Percentiles rank a stretch among this genome's conserved stretches.
Evolutionary conservation across 2,888 invertebrate species (phyloP).

Genomic region (Drosophila subsilvestris): DNA sequence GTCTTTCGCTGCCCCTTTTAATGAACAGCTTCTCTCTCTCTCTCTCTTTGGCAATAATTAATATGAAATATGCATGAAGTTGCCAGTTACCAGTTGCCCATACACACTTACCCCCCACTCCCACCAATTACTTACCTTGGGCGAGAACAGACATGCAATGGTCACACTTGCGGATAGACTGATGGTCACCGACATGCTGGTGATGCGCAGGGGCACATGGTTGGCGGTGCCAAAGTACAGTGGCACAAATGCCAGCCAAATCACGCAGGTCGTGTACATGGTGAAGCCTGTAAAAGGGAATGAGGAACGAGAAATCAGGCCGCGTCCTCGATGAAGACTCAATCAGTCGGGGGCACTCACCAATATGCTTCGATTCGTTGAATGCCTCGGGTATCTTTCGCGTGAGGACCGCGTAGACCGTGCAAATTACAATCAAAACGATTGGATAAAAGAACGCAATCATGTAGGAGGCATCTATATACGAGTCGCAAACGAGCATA

Average conservation of each 20-base stretch:
- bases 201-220: constrained; percentile 95
- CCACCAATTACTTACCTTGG: constrained; percentile 88
- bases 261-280: constrained; percentile 99
- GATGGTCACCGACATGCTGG: constrained; percentile 98
- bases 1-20: constrained; percentile 22
- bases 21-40: constrained; percentile 22
- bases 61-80: constrained; percentile 9
- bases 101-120: neutral
- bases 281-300: constrained; percentile 90
- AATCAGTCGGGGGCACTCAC: constrained; percentile 85
- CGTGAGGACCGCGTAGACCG: constrained; percentile 97
- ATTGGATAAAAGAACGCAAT: constrained; percentile 97
- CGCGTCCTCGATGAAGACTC: neutral
- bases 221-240: constrained; percentile 98
- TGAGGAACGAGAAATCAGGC: neutral
- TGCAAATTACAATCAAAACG: constrained; percentile 94
- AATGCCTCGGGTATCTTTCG: constrained; percentile 99
- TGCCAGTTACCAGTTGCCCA: constrained; percentile 39
- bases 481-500: constrained; percentile 95
- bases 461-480: constrained; percentile 96
- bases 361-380: constrained; percentile 98
- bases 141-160: constrained; percentile 95
- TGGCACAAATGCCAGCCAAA: constrained; percentile 99
- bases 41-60: constrained; percentile 49
- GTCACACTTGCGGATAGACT: constrained; percentile 97